Conservation (phyloP, 2,888 invertebrate species). For the Latrodectus elegans region DNA sequence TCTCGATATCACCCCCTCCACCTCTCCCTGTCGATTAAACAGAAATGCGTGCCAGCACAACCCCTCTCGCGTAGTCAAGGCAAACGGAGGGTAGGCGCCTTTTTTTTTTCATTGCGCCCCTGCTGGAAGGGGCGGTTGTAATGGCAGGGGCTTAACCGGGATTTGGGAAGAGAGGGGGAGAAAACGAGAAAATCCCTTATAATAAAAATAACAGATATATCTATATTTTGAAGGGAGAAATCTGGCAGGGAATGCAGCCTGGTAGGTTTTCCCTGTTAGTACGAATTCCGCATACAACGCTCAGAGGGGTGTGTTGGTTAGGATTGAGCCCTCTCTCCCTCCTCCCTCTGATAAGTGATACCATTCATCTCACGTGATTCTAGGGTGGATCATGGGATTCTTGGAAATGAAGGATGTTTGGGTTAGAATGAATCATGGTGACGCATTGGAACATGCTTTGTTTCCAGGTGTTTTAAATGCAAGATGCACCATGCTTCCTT, state of each 20-base stretch:
- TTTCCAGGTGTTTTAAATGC: neutral
- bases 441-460: constrained; percentile 1
- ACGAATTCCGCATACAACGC: neutral
- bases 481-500: too few species aligned
- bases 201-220: constrained; percentile 67
- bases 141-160: constrained; percentile 66
- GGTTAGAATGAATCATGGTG: constrained; percentile 33
- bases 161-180: constrained; percentile 49
- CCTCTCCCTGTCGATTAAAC: constrained; percentile 52
- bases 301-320: constrained; percentile 13
- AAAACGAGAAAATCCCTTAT: constrained; percentile 59
- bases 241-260: constrained; percentile 18
- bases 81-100: constrained; percentile 8
- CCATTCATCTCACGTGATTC: constrained; percentile 48
- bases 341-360: constrained; percentile 35
- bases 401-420: constrained; percentile 36
- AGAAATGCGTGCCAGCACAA: constrained; percentile 56
- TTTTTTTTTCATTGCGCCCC: constrained; percentile 14
- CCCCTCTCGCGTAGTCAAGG: neutral
- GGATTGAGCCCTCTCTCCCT: constrained; percentile 20
- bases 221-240: constrained; percentile 61
- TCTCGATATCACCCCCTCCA: constrained; percentile 16
- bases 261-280: constrained; percentile 17
- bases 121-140: constrained; percentile 51
- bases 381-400: constrained; percentile 40